Evolutionary conservation across 1,140 invertebrate species (phyloP).

Genomic region (Cotesia vestalis): DNA sequence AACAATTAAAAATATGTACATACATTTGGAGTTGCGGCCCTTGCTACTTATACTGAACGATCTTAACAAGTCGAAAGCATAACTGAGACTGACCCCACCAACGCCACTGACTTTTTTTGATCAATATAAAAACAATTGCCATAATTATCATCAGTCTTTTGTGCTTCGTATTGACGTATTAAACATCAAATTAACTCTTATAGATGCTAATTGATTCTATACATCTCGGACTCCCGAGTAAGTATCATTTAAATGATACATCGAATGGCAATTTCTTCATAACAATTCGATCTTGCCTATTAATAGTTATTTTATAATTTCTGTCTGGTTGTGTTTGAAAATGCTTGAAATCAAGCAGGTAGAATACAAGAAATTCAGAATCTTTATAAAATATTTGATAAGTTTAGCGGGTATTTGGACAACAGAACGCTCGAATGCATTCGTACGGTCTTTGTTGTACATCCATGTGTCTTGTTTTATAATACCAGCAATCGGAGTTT

Average conservation of each 20-base stretch:
- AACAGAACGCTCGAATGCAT: not conserved
- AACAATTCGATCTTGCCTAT: not conserved
- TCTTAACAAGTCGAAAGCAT: not conserved
- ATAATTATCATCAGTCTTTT: too few species aligned
- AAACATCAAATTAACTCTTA: too few species aligned
- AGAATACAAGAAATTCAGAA: not conserved
- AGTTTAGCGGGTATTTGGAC: conserved; percentile 1
- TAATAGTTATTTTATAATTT: too few species aligned
- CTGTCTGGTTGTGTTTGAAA: too few species aligned
- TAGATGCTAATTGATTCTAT: too few species aligned
- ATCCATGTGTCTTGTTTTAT: not conserved
- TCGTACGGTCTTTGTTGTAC: conserved; percentile 8
- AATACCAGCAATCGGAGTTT: conserved; percentile 4
- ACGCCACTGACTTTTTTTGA: not conserved
- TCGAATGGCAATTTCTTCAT: too few species aligned
- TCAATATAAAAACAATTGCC: not conserved
- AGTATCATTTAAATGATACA: too few species aligned
- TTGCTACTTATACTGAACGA: not conserved
- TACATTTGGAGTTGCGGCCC: too few species aligned
- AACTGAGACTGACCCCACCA: not conserved
- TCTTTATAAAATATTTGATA: not conserved
- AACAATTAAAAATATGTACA: too few species aligned
- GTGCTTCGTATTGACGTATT: too few species aligned
- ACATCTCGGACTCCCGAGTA: too few species aligned
- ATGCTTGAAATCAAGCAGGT: too few species aligned